Conservation (phyloP, 2,113 vertebrate genomes). For the Pyxicephalus adspersus region DNA sequence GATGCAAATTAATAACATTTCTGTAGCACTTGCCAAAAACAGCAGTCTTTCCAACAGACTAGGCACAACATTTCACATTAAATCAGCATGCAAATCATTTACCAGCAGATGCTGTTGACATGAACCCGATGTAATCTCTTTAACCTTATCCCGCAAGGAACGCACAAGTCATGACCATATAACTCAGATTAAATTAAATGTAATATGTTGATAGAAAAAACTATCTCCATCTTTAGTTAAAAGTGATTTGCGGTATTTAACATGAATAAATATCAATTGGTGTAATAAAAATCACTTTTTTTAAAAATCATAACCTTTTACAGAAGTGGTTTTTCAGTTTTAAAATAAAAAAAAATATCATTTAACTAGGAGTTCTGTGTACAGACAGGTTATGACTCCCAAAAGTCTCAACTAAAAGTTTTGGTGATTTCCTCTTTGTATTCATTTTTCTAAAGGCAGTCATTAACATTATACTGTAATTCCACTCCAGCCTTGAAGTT, state of each 20-base stretch:
- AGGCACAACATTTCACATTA: conserved; percentile 86
- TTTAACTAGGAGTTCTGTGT: too few species aligned
- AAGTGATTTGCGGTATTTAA: background rate
- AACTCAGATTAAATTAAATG: conserved; percentile 81
- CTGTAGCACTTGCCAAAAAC: conserved; percentile 72
- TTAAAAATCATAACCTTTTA: too few species aligned
- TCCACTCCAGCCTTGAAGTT: too few species aligned
- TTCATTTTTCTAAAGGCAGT: too few species aligned
- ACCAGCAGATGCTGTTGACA: conserved; percentile 84
- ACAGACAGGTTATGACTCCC: too few species aligned
- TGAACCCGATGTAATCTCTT: conserved; percentile 90
- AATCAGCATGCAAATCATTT: conserved; percentile 77
- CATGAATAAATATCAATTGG: background rate
- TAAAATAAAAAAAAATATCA: too few species aligned
- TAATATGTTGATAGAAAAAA: conserved; percentile 68
- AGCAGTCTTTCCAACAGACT: conserved; percentile 76
- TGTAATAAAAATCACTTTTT: background rate
- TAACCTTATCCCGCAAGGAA: conserved; percentile 84
- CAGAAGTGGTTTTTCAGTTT: too few species aligned
- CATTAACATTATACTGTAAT: too few species aligned
- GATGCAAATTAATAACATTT: conserved; percentile 68
- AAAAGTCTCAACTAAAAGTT: too few species aligned
- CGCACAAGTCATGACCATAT: conserved; percentile 81
- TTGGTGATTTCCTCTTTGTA: too few species aligned
- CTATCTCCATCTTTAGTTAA: background rate